Conservation (phyloP, 2,113 vertebrate genomes). For the Amphiprion ocellaris region DNA sequence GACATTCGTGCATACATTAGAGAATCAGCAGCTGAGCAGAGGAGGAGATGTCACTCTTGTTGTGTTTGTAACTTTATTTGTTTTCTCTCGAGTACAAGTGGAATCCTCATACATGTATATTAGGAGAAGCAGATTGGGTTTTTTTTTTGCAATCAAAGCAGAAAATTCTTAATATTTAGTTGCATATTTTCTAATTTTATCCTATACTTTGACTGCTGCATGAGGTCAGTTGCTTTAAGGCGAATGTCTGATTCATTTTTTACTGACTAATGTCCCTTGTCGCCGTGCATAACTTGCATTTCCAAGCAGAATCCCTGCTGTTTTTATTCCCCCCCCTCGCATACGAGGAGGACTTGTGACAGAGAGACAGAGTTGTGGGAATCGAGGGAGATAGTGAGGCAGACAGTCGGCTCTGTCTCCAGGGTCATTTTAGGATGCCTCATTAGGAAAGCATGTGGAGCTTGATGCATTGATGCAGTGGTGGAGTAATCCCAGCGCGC, state of each 20-base stretch:
- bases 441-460: conserved; percentile 82
- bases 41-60: conserved; percentile 4
- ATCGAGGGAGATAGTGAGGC: conserved; percentile 45
- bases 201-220: not conserved
- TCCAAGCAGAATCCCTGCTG: not conserved
- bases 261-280: not conserved
- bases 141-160: not conserved
- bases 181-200: not conserved
- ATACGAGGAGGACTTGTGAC: conserved; percentile 22
- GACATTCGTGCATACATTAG: conserved; percentile 28
- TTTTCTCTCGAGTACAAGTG: not conserved
- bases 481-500: conserved; percentile 80
- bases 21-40: not conserved
- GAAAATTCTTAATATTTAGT: not conserved
- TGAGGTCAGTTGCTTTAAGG: not conserved
- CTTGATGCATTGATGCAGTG: conserved; percentile 75
- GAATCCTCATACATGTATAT: not conserved
- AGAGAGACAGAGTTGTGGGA: conserved; percentile 47
- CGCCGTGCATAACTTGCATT: not conserved
- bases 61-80: conserved; percentile 43
- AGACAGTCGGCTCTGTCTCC: conserved; percentile 66
- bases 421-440: conserved; percentile 81
- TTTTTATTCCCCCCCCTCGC: not conserved
- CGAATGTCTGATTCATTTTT: not conserved
- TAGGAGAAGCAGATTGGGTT: too few species aligned